These are phyloP conservation scores for Carcina quercana DNA, from an alignment of 2,888 invertebrate species.

Conservation along the genomic window DNA sequence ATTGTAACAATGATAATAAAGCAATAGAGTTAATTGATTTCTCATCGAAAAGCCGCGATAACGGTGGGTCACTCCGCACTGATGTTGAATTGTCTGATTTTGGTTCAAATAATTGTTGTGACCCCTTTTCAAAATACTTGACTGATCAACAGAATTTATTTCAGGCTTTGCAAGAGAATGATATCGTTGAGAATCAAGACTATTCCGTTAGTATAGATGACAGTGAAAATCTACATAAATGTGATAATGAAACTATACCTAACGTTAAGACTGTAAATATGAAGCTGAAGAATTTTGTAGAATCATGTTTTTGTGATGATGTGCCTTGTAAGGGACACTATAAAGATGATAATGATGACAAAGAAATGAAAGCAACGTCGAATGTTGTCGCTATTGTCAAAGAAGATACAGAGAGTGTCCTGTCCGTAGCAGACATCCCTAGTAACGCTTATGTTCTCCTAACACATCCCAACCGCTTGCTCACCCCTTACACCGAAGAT, in stretches of 20 bases:
- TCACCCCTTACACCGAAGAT: slow-evolving; percentile 21
- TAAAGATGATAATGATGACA: too few relatives aligned
- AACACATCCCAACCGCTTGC: slow-evolving; percentile 45
- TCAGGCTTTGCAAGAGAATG: slow-evolving; percentile 24
- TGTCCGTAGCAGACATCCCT: slow-evolving; percentile 39
- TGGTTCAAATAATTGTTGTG: neutral
- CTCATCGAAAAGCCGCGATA: too few relatives aligned
- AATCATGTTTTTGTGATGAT: too few relatives aligned
- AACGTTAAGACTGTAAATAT: too few relatives aligned
- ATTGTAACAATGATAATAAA: neutral
- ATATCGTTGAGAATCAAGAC: slow-evolving; percentile 3
- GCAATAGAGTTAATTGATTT: neutral
- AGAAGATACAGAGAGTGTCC: too few relatives aligned
- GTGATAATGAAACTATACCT: slow-evolving; percentile 9
- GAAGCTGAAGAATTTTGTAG: too few relatives aligned
- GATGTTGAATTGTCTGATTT: neutral
- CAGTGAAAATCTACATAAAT: slow-evolving; percentile 10
- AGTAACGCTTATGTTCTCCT: slow-evolving; percentile 50
- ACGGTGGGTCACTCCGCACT: neutral
- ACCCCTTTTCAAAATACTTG: slow-evolving; percentile 32
- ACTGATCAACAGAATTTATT: slow-evolving; percentile 35
- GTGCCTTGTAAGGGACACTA: too few relatives aligned
- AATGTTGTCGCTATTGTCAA: too few relatives aligned
- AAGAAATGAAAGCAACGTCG: too few relatives aligned
- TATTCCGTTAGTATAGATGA: slow-evolving; percentile 1